Evolutionary conservation across 2,797 vertebrate genomes (phyloP), one percentile per base, ranked within the genome.

Genomic region (Mergus octosetaceus): DNA sequence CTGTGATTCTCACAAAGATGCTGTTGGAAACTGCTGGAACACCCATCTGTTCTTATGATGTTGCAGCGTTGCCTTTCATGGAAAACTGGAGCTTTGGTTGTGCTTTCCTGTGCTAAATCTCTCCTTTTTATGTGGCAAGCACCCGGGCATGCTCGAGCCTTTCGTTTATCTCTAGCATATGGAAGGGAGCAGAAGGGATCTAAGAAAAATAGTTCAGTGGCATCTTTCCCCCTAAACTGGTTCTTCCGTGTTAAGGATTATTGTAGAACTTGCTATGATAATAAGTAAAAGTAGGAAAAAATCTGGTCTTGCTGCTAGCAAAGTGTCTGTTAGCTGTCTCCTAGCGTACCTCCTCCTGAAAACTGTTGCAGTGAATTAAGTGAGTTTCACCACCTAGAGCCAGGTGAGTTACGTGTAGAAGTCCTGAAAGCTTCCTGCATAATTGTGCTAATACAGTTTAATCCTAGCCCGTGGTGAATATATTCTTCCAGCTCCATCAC

Each of bases 231-330:
- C 88, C 47, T 78, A 54, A 86, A 73, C 57, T 80, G 54, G 61
- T 89, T 96, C 30, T 18, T 85, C 56, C 74, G 15, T 8, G 2
- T 79, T 27, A 61, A 70, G 22, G 47, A 83, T 92, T 72, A 47
- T 53, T 70, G 51, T 73, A 53, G 36, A 85, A 85, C 64, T 94
- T 93, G 86, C 70, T 87, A 68, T 76, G 77, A 53, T 92, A 90
- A 60, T 86, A 82, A 81, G 36, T 75, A 76, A 62, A 89, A 90
- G 32, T 38, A 66, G 77, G 75, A 27, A 90, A 82, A 91, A 64
- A 25, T 62, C 71, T 1, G 1, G 43, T 85, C 53, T 89, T 87
- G 51, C 45, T 90, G 30, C 76, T 93, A 58, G 81, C 34, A 43
- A 69, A 60, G 22, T 69, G 20, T 45, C 58, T 38, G 7, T 62